Evolutionary conservation across 2,797 vertebrate genomes (phyloP).

Genomic region (Thunnus albacares): DNA sequence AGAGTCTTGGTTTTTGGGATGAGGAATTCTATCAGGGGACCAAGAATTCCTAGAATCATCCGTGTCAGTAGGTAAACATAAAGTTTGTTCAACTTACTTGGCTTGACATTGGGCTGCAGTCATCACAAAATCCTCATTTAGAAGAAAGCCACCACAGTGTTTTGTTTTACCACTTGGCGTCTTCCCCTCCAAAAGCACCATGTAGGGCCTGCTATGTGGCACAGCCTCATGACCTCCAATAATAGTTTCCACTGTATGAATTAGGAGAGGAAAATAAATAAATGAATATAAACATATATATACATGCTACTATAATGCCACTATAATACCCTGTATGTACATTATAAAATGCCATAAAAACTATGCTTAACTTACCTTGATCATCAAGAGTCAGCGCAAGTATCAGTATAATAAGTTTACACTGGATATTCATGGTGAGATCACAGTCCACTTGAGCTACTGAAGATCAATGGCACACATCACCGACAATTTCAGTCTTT

Average conservation of each 20-base stretch:
- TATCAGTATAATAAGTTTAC: constrained; percentile 11
- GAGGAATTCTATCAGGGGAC: no score
- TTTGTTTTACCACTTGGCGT: fast-evolving
- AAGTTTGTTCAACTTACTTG: constrained; percentile 49
- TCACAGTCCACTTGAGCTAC: constrained; percentile 19
- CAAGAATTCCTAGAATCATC: no score
- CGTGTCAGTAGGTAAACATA: neutral
- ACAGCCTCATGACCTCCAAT: constrained; percentile 39
- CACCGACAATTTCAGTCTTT: constrained; percentile 14
- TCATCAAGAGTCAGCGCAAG: constrained; percentile 37
- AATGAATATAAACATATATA: no score
- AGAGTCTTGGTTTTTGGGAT: neutral
- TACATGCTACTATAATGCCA: neutral
- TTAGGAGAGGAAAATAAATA: neutral
- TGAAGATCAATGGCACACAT: constrained; percentile 11
- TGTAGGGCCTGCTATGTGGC: constrained; percentile 73
- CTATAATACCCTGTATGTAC: neutral
- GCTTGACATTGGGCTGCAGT: constrained; percentile 77
- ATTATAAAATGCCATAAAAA: neutral
- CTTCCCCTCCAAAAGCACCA: constrained; percentile 45
- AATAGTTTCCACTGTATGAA: constrained; percentile 40
- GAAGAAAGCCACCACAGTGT: constrained; percentile 71
- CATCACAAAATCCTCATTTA: constrained; percentile 76
- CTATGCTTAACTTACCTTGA: constrained; percentile 36
- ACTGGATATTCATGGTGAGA: constrained; percentile 53